Percentiles rank a stretch among this genome's conserved stretches.
Evolutionary conservation across 2,888 invertebrate genomes (phyloP).

Genomic region (Synanthedon vespiformis): DNA sequence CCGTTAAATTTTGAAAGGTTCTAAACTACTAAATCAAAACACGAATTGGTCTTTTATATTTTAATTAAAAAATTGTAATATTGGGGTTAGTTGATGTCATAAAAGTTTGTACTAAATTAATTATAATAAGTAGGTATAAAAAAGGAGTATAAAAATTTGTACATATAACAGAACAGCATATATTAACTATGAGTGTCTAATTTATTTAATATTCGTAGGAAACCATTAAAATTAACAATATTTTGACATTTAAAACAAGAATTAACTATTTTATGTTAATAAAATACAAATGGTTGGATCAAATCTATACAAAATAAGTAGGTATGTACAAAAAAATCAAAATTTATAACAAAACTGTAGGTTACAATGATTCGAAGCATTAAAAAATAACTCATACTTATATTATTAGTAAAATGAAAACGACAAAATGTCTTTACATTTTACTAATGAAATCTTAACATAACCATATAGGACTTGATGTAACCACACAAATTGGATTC

Average conservation of each 20-base stretch:
- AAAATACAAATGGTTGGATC: conserved; percentile 2
- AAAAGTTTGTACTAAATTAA: conserved; percentile 38
- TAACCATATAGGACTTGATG: conserved; percentile 17
- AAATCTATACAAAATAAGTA: conserved; percentile 11
- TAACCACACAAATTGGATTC: conserved; percentile 46
- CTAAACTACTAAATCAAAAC: conserved; percentile 69
- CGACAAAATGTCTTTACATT: neutral
- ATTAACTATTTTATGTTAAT: neutral
- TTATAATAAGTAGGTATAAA: conserved; percentile 1
- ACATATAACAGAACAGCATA: neutral
- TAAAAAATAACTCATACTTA: neutral
- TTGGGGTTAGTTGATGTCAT: conserved; percentile 50
- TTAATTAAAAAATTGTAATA: conserved; percentile 44
- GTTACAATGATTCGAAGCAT: conserved; percentile 5
- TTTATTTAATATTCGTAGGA: neutral
- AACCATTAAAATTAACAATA: neutral
- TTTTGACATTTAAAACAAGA: too few relatives aligned
- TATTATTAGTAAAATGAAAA: neutral
- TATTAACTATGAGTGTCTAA: neutral
- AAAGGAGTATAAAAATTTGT: conserved; percentile 1
- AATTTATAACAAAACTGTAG: conserved; percentile 7
- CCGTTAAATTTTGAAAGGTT: conserved; percentile 30
- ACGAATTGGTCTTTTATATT: conserved; percentile 62
- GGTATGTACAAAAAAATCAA: conserved; percentile 14
- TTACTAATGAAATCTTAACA: neutral